Evolutionary conservation across 2,113 vertebrate species (phyloP).

Genomic region (Dicaeum eximium): DNA sequence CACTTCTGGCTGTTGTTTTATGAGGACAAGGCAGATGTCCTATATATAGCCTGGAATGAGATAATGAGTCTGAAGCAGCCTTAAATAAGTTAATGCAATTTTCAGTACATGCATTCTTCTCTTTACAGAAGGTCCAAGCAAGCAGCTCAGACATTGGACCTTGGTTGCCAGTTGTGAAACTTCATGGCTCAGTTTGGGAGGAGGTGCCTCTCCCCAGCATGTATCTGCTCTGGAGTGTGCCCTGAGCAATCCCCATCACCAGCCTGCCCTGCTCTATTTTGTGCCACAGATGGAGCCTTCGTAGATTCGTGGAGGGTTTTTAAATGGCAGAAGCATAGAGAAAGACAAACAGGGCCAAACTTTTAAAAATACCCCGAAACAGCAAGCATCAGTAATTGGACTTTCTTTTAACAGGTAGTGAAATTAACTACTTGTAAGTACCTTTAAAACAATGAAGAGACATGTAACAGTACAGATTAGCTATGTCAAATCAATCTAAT

Average conservation of each 20-base stretch:
- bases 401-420: neutral
- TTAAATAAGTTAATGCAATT: neutral
- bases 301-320: neutral
- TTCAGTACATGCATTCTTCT: neutral
- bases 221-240: neutral
- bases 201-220: neutral
- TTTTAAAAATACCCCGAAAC: neutral
- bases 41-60: neutral
- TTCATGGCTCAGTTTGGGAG: neutral
- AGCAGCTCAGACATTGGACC: rapidly evolving
- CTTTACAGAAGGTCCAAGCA: neutral
- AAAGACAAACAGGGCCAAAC: neutral
- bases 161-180: neutral
- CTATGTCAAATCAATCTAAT: neutral
- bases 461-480: neutral
- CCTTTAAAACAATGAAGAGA: neutral
- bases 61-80: neutral
- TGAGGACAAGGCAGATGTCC: neutral
- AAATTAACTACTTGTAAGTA: neutral
- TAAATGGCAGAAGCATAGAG: neutral
- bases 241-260: neutral
- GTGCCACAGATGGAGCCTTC: neutral
- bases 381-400: neutral
- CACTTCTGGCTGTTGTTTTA: neutral
- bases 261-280: neutral